A percentile compares a stretch with the other conserved stretches of the same genome.
phyloP scores from a whole-genome alignment of 2,113 vertebrate species.

The Nothoprocta pentlandii region DNA sequence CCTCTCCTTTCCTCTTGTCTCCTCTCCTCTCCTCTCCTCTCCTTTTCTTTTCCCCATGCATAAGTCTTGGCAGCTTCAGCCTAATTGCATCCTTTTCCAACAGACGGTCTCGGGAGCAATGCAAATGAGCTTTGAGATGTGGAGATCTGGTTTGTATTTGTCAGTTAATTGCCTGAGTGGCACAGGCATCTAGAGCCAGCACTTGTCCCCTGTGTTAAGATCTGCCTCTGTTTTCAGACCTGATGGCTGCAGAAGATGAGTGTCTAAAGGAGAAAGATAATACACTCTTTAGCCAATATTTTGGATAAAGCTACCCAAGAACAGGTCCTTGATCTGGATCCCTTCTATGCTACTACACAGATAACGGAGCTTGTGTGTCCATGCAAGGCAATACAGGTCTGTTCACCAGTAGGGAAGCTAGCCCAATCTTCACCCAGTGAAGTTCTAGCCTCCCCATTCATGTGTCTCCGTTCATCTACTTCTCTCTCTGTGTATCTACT shows the following conservation, averaged over 20 bases:
- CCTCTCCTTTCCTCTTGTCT: background rate
- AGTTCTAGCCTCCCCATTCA: background rate
- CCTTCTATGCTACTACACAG: background rate
- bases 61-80: constrained; percentile 25
- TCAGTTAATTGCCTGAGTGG: constrained; percentile 49
- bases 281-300: fast-evolving
- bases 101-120: constrained; percentile 59
- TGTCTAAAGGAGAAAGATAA: background rate
- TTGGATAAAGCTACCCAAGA: background rate
- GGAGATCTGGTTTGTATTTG: constrained; percentile 63
- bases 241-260: fast-evolving
- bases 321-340: background rate
- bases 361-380: background rate
- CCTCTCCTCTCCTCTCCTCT: background rate
- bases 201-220: constrained; percentile 30
- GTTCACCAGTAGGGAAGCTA: background rate
- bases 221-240: constrained; percentile 36
- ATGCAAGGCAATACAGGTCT: background rate
- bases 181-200: constrained; percentile 26
- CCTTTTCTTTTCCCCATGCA: background rate
- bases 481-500: background rate
- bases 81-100: constrained; percentile 38
- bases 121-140: constrained; percentile 62
- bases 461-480: background rate
- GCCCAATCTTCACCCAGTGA: background rate